A percentile compares a stretch with the other conserved stretches of the same genome.
Evolutionary conservation across 2,888 invertebrate species (phyloP).

Genomic region (Oasisia sp.): DNA sequence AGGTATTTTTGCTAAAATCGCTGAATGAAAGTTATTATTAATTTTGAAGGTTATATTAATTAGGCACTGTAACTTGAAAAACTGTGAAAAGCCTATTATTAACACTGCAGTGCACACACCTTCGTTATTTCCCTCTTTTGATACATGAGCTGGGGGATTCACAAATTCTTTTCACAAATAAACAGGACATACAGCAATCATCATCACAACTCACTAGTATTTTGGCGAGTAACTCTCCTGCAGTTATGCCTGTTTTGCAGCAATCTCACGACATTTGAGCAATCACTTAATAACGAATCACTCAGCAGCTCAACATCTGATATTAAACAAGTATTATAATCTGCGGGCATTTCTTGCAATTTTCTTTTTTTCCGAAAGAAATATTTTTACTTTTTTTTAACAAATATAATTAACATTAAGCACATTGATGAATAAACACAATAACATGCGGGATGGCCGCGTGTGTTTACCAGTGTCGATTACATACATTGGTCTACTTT

Average conservation of each 20-base stretch:
- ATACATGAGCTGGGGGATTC: too few relatives aligned
- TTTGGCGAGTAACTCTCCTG: not conserved
- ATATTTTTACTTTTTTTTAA: not conserved
- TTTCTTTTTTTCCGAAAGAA: not conserved
- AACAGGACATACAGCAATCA: too few relatives aligned
- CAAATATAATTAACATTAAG: not conserved
- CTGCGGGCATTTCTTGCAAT: not conserved
- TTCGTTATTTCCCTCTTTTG: too few relatives aligned
- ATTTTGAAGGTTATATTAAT: too few relatives aligned
- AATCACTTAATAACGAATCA: not conserved
- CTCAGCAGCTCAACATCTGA: not conserved
- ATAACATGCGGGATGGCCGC: not conserved
- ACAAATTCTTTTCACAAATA: too few relatives aligned
- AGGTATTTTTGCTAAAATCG: too few relatives aligned
- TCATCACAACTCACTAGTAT: too few relatives aligned
- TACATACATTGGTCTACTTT: not conserved
- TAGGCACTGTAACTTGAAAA: too few relatives aligned
- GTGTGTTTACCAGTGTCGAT: not conserved
- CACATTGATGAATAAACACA: not conserved
- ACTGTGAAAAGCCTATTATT: too few relatives aligned
- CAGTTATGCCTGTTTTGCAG: not conserved
- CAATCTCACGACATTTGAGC: not conserved
- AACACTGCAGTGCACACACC: too few relatives aligned
- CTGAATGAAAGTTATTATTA: too few relatives aligned
- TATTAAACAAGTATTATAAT: not conserved